Evolutionary conservation across 2,888 invertebrate genomes (phyloP), one percentile per base, ranked within the genome.

Genomic region (Andrena bucephala): DNA sequence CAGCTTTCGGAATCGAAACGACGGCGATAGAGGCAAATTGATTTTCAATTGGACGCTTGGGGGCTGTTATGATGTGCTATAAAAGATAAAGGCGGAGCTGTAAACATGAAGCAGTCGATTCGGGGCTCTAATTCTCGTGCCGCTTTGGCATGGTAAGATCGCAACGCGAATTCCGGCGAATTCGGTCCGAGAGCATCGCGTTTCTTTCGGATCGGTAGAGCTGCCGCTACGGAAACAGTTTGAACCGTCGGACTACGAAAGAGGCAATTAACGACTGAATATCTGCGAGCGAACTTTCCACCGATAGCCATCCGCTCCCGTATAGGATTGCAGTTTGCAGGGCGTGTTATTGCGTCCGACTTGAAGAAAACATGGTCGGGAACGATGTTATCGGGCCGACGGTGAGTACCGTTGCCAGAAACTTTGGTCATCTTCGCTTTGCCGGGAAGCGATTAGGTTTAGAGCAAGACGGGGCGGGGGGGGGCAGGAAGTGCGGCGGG

Each of bases 361-460:
- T 86, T 66, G 52, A 81, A 77, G 85, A 85, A 78, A 85, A 79
- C 74, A 77, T 59, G 78, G 65, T 48, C 33, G 73, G 54, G 16
- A 73, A 57, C 63, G 75, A 72, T 79, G 75, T 69, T 87, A 87
- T 88, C 87, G 78, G 24, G 66, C 62, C 75, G 60, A 10, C 67
- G 59, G 65, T 65, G 86, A 86, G 85, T 77, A 74, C 77, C 67
- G 80, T 85, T 86, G 75, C 57, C 83, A 33, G 82, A 88, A 88
- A 88, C 88, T 88, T 88, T 81, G 84, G 77, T 81, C 85, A 88
- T 88, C 83, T 84, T 88, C 83, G 78, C 79, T 62, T 68, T 76
- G 65, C 68, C 67, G 71, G 52, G 66, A 77, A 74, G 42, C 81
- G 86, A 85, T 85, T 87, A 85, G 87, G 69, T 84, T 78, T 72